Base-by-base conservation (phyloP, 30 jellyfish, hydroid and myxozoan species). In the Aurelia coerulea region DNA sequence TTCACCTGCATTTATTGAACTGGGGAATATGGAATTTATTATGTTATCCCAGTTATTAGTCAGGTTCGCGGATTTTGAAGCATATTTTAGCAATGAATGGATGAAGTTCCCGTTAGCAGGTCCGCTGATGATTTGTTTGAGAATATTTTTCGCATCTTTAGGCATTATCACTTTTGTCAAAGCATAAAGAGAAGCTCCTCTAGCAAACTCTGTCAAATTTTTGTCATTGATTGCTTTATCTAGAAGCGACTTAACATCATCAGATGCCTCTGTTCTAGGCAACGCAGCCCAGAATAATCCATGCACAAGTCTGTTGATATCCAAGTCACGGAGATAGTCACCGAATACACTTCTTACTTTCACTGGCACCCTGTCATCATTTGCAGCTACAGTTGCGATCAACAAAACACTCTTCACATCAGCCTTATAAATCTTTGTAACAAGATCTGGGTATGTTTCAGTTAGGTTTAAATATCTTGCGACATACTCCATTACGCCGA, bases 361-460 rank as follows among this genome's bases (percentile, higher is more conserved):
- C 37, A 5, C 42, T 0, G 75, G 87, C 39, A 76, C n/a, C 17
- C 49, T 56, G 13, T 10, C 63, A 17, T 76, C 87, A 6, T 33
- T 42, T 13, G 63, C 51, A 19, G 58, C 75, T 42, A 51, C 34
- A 8, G 17, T 42, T 23, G 65, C 75, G 15, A 76, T 76, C 67
- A 46, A 67, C 10, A 78, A 35, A 16, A 78, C 35, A 29, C 79
- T 68, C 89, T 78, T 78, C 58, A 78, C 53, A 49, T 64, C 77
- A 78, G 19, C 33, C 62, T 62, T 56, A 37, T 51, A 52, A 16
- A 76, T 11, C 66, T 76, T 53, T 2, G 35, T 29, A 15, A 59
- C 87, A 56, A 76, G 62, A 60, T n/a, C 63, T 4, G 62, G 62
- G 63, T 76, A 56, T 14, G 29, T 59, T 34, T 62, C 5, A 8